These are phyloP conservation scores for Carassius carassius DNA, from an alignment of 2,113 vertebrate species.

Conservation along the genomic window DNA sequence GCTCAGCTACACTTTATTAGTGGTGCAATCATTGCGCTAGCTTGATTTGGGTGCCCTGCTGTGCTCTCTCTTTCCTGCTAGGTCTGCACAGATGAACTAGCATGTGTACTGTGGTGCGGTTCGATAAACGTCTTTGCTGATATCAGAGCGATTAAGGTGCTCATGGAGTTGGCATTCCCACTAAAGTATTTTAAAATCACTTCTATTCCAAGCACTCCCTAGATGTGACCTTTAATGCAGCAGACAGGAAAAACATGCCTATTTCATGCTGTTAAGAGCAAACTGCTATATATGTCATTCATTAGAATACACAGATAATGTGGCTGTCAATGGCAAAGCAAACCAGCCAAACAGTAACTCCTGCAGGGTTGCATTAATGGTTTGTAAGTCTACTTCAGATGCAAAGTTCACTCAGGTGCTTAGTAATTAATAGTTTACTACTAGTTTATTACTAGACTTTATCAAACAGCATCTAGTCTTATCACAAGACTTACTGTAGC, in stretches of 20 bases:
- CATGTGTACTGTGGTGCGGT: background rate
- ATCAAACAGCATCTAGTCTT: too few relatives aligned
- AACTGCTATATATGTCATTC: background rate
- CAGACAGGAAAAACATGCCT: background rate
- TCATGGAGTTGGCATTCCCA: background rate
- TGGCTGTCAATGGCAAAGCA: too few relatives aligned
- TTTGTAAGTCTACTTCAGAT: too few relatives aligned
- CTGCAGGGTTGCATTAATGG: too few relatives aligned
- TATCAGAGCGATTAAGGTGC: background rate
- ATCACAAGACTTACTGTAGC: too few relatives aligned
- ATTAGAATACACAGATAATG: background rate
- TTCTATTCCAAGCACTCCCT: too few relatives aligned
- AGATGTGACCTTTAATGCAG: background rate
- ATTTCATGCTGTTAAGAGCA: background rate
- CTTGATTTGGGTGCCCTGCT: conserved; percentile 41
- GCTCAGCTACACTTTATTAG: conserved; percentile 48
- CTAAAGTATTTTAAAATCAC: background rate
- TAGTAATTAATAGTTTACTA: too few relatives aligned
- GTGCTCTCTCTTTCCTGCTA: background rate
- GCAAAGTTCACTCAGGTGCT: too few relatives aligned
- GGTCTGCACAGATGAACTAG: background rate
- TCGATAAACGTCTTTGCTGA: background rate
- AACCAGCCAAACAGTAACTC: too few relatives aligned
- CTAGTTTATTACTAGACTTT: too few relatives aligned
- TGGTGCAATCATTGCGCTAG: conserved; percentile 35